Percentiles rank a stretch among this genome's conserved stretches.
Evolutionary conservation across 2,113 vertebrate species (phyloP).

Genomic region (Geococcyx californianus): DNA sequence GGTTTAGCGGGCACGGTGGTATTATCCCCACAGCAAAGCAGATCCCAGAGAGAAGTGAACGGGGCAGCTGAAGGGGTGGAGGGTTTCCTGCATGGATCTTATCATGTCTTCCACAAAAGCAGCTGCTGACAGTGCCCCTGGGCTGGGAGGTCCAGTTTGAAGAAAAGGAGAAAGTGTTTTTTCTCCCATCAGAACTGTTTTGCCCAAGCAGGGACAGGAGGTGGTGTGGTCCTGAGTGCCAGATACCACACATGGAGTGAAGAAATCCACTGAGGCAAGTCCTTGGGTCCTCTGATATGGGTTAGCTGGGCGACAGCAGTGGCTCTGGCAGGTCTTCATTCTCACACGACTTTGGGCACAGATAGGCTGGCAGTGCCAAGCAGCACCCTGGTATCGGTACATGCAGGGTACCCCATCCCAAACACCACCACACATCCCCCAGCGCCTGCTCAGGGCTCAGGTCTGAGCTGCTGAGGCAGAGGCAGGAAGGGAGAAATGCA

Average conservation of each 20-base stretch:
- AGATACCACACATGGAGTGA: not conserved
- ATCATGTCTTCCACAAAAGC: not conserved
- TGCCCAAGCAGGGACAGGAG: not conserved
- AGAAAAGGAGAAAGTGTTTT: not conserved
- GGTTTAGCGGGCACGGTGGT: too few relatives aligned
- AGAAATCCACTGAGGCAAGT: not conserved
- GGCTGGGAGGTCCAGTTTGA: not conserved
- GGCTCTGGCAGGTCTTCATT: not conserved
- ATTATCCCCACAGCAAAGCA: not conserved
- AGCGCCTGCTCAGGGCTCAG: not conserved
- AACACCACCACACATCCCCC: not conserved
- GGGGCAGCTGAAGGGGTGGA: not conserved
- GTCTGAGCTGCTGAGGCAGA: not conserved
- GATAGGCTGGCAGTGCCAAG: not conserved
- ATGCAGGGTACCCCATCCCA: not conserved
- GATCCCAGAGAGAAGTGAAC: not conserved
- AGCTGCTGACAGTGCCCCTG: not conserved
- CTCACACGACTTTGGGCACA: fast-evolving
- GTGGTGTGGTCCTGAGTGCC: not conserved
- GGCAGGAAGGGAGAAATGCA: not conserved
- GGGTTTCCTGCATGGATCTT: not conserved
- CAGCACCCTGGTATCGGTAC: not conserved
- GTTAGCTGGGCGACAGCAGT: not conserved
- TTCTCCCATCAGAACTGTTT: not conserved
- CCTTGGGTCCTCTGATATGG: not conserved